Conservation (phyloP, 2,888 invertebrate species). For the Tipula vernalis region DNA sequence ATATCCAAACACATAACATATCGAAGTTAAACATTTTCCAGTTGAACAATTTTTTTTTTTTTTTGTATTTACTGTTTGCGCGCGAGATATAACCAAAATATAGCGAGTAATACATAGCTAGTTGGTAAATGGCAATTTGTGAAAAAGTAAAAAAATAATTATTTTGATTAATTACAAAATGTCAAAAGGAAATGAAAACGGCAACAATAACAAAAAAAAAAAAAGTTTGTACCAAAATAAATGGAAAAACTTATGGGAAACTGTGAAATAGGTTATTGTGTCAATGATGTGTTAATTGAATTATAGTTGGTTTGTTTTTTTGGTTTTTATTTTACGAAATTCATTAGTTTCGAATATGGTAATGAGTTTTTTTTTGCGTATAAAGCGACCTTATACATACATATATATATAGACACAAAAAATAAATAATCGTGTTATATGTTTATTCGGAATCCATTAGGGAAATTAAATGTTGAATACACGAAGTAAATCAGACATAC, state of each 20-base stretch:
- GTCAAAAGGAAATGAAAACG: not conserved
- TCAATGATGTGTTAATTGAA: constrained; percentile 4
- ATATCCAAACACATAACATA: not conserved
- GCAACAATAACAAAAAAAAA: not conserved
- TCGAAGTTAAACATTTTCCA: not conserved
- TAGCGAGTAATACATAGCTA: no score
- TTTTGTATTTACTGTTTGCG: not conserved
- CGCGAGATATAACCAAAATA: not conserved
- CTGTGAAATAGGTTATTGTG: not conserved
- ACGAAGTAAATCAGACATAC: not conserved
- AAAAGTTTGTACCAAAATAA: not conserved
- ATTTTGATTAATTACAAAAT: not conserved
- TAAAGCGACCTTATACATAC: not conserved
- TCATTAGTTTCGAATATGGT: not conserved
- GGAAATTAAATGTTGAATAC: not conserved
- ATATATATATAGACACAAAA: not conserved
- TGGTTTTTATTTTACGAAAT: not conserved
- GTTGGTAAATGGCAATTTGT: not conserved
- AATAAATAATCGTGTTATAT: not conserved
- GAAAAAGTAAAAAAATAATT: not conserved
- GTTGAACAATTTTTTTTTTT: not conserved
- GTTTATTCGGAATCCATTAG: not conserved
- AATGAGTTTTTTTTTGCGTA: not conserved
- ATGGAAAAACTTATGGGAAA: not conserved
- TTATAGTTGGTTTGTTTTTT: not conserved